Conservation (phyloP, 2,888 invertebrate genomes). For the Leucania comma region DNA sequence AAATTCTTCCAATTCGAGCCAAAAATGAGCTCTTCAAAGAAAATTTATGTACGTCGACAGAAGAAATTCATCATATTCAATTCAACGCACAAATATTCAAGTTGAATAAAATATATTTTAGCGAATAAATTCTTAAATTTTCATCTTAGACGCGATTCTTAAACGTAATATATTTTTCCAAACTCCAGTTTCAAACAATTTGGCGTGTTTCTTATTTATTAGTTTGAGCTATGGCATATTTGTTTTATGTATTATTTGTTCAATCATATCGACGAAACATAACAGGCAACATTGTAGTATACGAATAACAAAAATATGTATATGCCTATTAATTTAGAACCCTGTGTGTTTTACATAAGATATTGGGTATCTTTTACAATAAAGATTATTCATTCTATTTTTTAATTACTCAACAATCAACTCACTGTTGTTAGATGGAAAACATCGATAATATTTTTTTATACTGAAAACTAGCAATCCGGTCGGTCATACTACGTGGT, state of each 20-base stretch:
- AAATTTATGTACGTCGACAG: not conserved
- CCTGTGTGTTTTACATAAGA: not conserved
- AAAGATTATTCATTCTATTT: not conserved
- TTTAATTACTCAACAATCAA: too few relatives aligned
- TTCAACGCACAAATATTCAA: slow-evolving; percentile 9
- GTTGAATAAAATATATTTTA: not conserved
- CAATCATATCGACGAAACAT: too few relatives aligned
- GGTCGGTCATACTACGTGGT: too few relatives aligned
- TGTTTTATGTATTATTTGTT: not conserved
- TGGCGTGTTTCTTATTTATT: not conserved
- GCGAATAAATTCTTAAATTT: not conserved
- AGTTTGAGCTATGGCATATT: not conserved
- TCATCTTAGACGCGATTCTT: not conserved
- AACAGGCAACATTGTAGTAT: too few relatives aligned
- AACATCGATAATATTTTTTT: too few relatives aligned
- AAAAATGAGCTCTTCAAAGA: slow-evolving; percentile 8
- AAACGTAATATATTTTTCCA: not conserved
- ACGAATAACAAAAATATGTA: too few relatives aligned
- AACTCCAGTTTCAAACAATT: not conserved
- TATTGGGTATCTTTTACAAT: not conserved
- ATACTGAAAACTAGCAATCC: too few relatives aligned
- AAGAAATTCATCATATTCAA: slow-evolving; percentile 21
- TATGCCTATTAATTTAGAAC: not conserved
- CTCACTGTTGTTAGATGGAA: too few relatives aligned
- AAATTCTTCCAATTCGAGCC: not conserved